Percentiles rank a stretch among this genome's conserved stretches.
Conservation (phyloP, 2,888 invertebrate species). For the Eristalinus aeneus region DNA sequence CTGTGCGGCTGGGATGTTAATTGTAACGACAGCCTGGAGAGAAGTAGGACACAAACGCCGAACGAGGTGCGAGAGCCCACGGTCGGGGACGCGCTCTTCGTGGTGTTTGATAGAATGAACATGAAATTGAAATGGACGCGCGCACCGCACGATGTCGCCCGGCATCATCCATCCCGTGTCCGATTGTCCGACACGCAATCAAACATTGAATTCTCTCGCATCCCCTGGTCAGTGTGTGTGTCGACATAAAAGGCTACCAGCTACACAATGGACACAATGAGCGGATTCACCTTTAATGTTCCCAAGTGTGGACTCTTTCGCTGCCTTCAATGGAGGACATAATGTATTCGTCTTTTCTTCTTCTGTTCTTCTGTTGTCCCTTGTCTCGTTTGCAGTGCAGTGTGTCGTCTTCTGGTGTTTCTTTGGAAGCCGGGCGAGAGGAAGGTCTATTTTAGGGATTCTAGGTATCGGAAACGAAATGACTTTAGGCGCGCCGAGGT, state of each 20-base stretch:
- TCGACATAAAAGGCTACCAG: slow-evolving; percentile 64
- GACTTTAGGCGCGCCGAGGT: slow-evolving; percentile 68
- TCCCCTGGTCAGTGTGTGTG: not conserved
- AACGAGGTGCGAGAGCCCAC: not conserved
- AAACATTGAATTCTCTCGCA: slow-evolving; percentile 34
- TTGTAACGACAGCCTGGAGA: slow-evolving; percentile 57
- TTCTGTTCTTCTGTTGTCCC: slow-evolving; percentile 29
- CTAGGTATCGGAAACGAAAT: slow-evolving; percentile 48
- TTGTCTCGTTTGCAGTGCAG: slow-evolving; percentile 22
- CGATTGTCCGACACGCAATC: slow-evolving; percentile 67
- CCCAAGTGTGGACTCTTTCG: slow-evolving; percentile 43
- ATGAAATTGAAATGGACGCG: slow-evolving; percentile 42
- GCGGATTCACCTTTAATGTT: slow-evolving; percentile 67
- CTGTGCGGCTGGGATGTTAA: slow-evolving; percentile 45
- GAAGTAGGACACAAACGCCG: slow-evolving; percentile 30
- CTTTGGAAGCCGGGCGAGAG: slow-evolving; percentile 10
- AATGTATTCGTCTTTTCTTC: slow-evolving; percentile 27
- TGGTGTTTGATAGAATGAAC: slow-evolving; percentile 34
- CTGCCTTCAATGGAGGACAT: slow-evolving; percentile 58
- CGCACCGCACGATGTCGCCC: slow-evolving; percentile 39
- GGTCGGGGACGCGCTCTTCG: not conserved
- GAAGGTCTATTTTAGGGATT: slow-evolving; percentile 28
- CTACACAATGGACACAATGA: slow-evolving; percentile 62
- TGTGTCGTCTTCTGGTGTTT: slow-evolving; percentile 26
- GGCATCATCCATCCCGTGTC: slow-evolving; percentile 42